A percentile compares a stretch with the other conserved stretches of the same genome.
phyloP scores from a whole-genome alignment of 1,140 invertebrate genomes.

The Mizuhopecten yessoensis region DNA sequence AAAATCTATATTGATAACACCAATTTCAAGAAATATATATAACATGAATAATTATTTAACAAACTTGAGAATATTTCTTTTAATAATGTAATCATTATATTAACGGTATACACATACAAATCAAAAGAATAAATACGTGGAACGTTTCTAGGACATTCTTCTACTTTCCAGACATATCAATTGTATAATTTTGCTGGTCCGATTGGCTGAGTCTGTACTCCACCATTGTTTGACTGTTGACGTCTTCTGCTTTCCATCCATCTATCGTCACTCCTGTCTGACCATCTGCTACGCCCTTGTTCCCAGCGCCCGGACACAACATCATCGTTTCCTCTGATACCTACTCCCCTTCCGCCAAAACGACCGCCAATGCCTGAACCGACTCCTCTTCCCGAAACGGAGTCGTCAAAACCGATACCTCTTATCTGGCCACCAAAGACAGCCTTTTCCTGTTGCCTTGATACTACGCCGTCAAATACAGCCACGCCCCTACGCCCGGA shows the following conservation, averaged over 20 bases:
- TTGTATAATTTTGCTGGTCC: neutral
- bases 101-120: too few species aligned
- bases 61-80: too few species aligned
- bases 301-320: neutral
- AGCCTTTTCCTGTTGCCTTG: neutral
- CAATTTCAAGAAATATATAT: too few species aligned
- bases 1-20: too few species aligned
- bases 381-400: neutral
- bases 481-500: neutral
- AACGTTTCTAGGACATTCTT: too few species aligned
- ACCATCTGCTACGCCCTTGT: neutral
- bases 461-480: neutral
- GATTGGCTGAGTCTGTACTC: neutral
- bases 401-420: neutral
- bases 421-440: neutral
- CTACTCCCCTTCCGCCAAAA: neutral
- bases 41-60: too few species aligned
- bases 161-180: neutral
- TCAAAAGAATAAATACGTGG: too few species aligned
- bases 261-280: neutral
- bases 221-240: neutral
- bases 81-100: too few species aligned
- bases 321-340: neutral
- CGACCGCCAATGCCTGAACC: neutral
- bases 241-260: neutral